A percentile compares a stretch with the other conserved stretches of the same genome.
Evolutionary conservation across 2,888 invertebrate species (phyloP).

Genomic region (Pandemis corylana): DNA sequence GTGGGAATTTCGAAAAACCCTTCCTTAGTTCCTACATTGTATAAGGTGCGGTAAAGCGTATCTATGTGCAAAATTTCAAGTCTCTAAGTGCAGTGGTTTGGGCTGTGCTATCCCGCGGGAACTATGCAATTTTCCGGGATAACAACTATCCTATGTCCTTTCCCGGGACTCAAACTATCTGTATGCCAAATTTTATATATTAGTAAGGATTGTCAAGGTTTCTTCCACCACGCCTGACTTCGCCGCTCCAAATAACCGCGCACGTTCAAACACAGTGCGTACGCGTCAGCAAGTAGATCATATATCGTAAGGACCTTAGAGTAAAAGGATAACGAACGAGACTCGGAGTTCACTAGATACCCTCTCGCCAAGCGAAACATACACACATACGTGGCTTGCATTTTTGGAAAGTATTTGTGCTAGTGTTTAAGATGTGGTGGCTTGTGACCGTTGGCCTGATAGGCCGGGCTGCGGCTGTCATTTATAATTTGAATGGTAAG

Average conservation of each 20-base stretch:
- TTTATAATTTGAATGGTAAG: conserved; percentile 58
- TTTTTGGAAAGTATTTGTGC: not conserved
- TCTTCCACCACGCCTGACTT: not conserved
- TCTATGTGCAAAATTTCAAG: no score
- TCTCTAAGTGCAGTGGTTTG: no score
- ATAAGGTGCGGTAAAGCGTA: no score
- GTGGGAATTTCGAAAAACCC: no score
- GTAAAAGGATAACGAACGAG: conserved; percentile 1
- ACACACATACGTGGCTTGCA: not conserved
- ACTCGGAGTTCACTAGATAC: not conserved
- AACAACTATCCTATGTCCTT: no score
- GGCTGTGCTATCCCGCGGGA: no score
- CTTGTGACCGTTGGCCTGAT: conserved; percentile 14
- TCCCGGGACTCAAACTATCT: no score
- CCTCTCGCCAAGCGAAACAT: not conserved
- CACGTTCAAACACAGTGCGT: not conserved
- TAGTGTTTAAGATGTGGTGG: conserved; percentile 22
- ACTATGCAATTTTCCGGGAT: no score
- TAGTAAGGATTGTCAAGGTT: no score
- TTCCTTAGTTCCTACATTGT: no score
- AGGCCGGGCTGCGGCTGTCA: conserved; percentile 46
- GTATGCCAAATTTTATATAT: no score
- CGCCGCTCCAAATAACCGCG: not conserved
- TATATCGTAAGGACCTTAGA: conserved; percentile 5
- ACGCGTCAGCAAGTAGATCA: conserved; percentile 6